Conservation (phyloP, 2,797 vertebrate species). For the Phoxinus dragarum region DNA sequence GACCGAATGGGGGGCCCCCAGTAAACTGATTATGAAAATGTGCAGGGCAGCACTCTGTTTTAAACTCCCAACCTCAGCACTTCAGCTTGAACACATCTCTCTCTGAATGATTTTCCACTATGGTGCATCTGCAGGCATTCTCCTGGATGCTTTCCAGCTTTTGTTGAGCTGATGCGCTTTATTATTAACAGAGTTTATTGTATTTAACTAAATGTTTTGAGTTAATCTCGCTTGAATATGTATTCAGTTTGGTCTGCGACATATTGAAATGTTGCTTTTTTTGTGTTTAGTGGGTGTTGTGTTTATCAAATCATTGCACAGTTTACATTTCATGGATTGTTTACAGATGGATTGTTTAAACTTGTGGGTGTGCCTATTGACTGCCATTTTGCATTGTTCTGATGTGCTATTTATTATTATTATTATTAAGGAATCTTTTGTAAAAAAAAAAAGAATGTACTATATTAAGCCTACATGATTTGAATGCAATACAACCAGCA, state of each 20-base stretch:
- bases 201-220: constrained; percentile 28
- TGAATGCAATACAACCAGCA: constrained; percentile 43
- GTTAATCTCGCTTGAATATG: not conserved
- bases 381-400: not conserved
- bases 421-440: constrained; percentile 25
- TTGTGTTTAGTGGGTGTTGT: constrained; percentile 2
- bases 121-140: constrained; percentile 66
- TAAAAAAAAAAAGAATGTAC: not conserved
- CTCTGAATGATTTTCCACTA: constrained; percentile 74
- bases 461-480: constrained; percentile 45
- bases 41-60: constrained; percentile 61
- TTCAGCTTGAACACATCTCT: constrained; percentile 67
- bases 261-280: constrained; percentile 9
- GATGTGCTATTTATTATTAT: not conserved
- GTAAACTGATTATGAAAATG: constrained; percentile 66
- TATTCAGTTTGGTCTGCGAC: constrained; percentile 14
- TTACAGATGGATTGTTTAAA: constrained; percentile 6
- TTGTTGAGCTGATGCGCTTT: constrained; percentile 78
- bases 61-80: constrained; percentile 71
- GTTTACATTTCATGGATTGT: constrained; percentile 11
- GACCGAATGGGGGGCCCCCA: constrained; percentile 62
- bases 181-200: constrained; percentile 54
- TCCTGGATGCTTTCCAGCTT: constrained; percentile 74
- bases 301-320: constrained; percentile 24
- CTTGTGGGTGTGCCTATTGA: not conserved